Evolutionary conservation across 2,888 invertebrate species (phyloP).

Genomic region (Bibio marci): DNA sequence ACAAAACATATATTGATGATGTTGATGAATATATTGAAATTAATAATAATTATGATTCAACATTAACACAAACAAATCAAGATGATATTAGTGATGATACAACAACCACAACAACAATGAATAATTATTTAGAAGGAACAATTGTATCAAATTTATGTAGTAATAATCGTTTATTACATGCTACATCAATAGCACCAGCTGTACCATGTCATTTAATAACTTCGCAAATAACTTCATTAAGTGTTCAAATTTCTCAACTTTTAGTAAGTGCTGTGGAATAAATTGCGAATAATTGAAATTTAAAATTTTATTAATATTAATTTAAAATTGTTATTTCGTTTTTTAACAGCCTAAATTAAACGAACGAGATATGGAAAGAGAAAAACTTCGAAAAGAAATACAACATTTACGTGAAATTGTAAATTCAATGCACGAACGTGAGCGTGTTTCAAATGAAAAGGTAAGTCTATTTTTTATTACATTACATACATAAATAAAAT

Average conservation of each 20-base stretch:
- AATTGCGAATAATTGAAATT: not conserved
- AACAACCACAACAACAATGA: not conserved
- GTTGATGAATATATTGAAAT: constrained; percentile 15
- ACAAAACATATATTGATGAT: not conserved
- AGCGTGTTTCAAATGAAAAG: constrained; percentile 24
- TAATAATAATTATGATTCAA: constrained; percentile 21
- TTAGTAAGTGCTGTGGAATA: constrained; percentile 34
- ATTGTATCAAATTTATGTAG: constrained; percentile 17
- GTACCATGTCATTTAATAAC: constrained; percentile 43
- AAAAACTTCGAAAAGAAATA: constrained; percentile 51
- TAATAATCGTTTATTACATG: constrained; percentile 29
- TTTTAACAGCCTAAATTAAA: constrained; percentile 47
- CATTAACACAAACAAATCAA: constrained; percentile 5
- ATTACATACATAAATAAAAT: too few species aligned
- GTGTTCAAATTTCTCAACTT: constrained; percentile 48
- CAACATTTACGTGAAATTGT: constrained; percentile 53
- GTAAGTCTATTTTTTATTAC: constrained; percentile 6
- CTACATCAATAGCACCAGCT: constrained; percentile 33
- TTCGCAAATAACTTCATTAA: constrained; percentile 43
- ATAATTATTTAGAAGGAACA: not conserved
- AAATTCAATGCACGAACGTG: constrained; percentile 37
- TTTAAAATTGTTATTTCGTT: constrained; percentile 3
- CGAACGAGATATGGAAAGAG: constrained; percentile 58
- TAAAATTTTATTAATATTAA: not conserved
- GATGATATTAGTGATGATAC: not conserved